Base-by-base conservation (phyloP, 2,888 invertebrate species). In the Oscheius onirici region DNA sequence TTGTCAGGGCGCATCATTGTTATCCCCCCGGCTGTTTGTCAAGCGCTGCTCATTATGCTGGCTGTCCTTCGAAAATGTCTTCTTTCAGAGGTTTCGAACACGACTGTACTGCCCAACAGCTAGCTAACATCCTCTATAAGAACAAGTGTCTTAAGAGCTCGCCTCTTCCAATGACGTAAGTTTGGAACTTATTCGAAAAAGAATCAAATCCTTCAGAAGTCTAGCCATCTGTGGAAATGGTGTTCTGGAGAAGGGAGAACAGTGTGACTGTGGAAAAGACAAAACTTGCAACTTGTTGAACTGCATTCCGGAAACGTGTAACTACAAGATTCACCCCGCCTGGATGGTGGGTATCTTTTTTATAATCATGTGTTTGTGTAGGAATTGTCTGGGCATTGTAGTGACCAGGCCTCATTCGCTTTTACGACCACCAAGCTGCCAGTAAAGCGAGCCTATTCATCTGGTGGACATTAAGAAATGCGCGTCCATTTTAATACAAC, bases 71-170 rank as follows among this genome's bases (percentile, higher is more conserved):
- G 8, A 3, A 6, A 28, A 49, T 40, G 11, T 11, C n/a, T 15
- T 17, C 20, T 80, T 84, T 70, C 75, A 85, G 85, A 17, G 86
- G 85, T 3, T 86, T 84, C 68, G 86, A 86, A 52, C 86, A 86
- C 72, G 83, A 86, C 51, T 86, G 86, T 69, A 84, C 86, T 3
- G 83, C 81, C 15, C 86, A 86, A 72, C 76, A 81, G 54, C 77
- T 85, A 63, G 83, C 80, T 46, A 87, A 86, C 75, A 71, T 81
- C 8, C 72, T 86, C 8, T 76, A 80, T 66, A 79, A 80, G 43
- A 86, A 81, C 67, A 83, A 83, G 41, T 86, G 86, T 58, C 69
- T 80, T 26, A 69, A 28, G 34, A 75, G 73, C 28, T 24, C 43
- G 2, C 69, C 66, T 26, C 26, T 70, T 13, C 61, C 52, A 17